A percentile compares a stretch with the other conserved stretches of the same genome.
Conservation (phyloP, 2,113 vertebrate species). For the Triplophysa rosa region DNA sequence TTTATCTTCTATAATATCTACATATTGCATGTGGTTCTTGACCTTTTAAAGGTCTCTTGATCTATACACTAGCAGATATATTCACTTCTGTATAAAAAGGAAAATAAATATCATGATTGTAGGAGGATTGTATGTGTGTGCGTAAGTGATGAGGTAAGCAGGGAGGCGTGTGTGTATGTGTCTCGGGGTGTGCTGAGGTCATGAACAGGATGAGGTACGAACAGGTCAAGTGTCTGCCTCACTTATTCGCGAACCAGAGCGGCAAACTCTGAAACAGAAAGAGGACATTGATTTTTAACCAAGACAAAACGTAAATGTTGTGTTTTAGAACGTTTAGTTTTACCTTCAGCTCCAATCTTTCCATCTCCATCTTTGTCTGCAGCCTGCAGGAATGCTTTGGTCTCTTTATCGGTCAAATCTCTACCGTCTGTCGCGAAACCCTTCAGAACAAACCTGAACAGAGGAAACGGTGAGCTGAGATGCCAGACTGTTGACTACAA, state of each 20-base stretch:
- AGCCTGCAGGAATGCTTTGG: conserved; percentile 84
- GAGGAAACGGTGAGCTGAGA: not conserved
- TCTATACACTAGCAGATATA: conserved; percentile 63
- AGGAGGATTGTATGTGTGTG: conserved; percentile 29
- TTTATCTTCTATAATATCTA: conserved; percentile 61
- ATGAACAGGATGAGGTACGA: conserved; percentile 2
- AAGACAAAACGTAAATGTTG: not conserved
- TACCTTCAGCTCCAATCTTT: conserved; percentile 93
- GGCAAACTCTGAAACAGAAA: conserved; percentile 71
- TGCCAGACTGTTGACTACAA: not conserved
- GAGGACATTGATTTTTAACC: not conserved
- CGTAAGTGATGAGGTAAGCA: conserved; percentile 5
- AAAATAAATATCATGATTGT: conserved; percentile 59
- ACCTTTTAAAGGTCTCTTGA: conserved; percentile 49
- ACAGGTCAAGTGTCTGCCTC: conserved; percentile 12
- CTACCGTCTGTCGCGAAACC: conserved; percentile 83
- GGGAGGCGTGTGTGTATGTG: conserved; percentile 20
- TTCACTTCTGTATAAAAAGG: conserved; percentile 68
- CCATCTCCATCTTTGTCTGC: conserved; percentile 97
- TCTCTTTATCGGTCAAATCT: conserved; percentile 88
- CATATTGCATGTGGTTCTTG: conserved; percentile 55
- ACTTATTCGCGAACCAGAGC: conserved; percentile 74
- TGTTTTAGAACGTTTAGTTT: conserved; percentile 40
- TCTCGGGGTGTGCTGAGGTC: conserved; percentile 4
- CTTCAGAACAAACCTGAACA: conserved; percentile 83